A percentile compares a stretch with the other conserved stretches of the same genome.
phyloP scores from a whole-genome alignment of 2,113 vertebrate genomes.

The Periophthalmodon schlosseri region DNA sequence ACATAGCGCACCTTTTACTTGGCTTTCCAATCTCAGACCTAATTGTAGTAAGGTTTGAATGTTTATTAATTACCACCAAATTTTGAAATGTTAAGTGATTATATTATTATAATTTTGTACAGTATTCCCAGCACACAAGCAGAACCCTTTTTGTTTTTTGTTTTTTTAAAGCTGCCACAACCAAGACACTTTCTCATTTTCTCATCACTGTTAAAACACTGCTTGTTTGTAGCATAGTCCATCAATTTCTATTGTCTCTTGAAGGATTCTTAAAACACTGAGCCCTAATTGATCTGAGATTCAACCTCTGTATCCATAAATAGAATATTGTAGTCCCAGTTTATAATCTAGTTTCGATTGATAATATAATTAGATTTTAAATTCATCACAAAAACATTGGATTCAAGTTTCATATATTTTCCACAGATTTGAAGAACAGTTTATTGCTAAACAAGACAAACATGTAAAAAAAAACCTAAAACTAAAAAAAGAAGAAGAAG shows the following conservation, averaged over 20 bases:
- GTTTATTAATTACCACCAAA: background rate
- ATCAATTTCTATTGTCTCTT: background rate
- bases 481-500: background rate
- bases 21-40: too few relatives aligned
- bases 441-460: constrained; percentile 1
- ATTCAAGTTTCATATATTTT: background rate
- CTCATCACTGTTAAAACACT: background rate
- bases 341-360: background rate
- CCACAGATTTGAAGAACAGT: background rate
- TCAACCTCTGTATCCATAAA: background rate
- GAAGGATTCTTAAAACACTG: background rate
- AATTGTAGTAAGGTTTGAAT: too few relatives aligned
- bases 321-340: background rate
- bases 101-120: too few relatives aligned
- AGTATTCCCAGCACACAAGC: background rate
- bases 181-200: background rate
- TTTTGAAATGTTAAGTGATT: background rate
- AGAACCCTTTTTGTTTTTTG: background rate
- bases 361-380: background rate
- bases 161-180: constrained; percentile 9
- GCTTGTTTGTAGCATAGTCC: background rate
- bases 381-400: background rate
- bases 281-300: background rate
- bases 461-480: background rate
- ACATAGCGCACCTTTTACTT: too few relatives aligned